These are phyloP conservation scores for Listronotus bonariensis DNA, from an alignment of 1,140 invertebrate species.

Conservation along the genomic window DNA sequence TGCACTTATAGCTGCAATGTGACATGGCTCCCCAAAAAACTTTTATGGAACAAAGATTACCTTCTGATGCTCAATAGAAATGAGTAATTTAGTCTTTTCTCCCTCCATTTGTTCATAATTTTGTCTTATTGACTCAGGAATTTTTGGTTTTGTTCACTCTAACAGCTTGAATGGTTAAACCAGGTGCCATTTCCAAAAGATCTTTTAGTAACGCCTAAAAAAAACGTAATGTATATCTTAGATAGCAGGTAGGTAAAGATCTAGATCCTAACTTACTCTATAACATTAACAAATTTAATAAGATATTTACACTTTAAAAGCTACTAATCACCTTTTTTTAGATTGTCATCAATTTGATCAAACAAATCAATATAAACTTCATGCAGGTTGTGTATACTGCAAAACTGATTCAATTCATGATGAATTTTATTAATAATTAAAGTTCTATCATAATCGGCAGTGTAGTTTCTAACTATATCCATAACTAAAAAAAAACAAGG, in stretches of 20 bases:
- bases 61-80: slow-evolving; percentile 89
- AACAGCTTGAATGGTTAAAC: slow-evolving; percentile 82
- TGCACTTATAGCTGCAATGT: no score
- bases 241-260: neutral
- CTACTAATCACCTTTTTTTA: slow-evolving; percentile 64
- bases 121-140: slow-evolving; percentile 86
- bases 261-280: neutral
- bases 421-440: no score
- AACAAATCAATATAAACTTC: slow-evolving; percentile 94
- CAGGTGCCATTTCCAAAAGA: no score
- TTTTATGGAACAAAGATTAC: no score
- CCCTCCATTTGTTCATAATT: slow-evolving; percentile 93
- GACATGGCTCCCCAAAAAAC: no score
- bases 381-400: slow-evolving; percentile 85
- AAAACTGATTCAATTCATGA: no score
- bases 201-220: slow-evolving; percentile 76
- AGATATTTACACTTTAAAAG: neutral
- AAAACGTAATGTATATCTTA: no score
- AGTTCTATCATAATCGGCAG: no score
- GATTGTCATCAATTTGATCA: slow-evolving; percentile 92
- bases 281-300: no score
- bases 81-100: slow-evolving; percentile 93
- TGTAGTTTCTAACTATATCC: no score
- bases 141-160: slow-evolving; percentile 92
- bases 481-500: slow-evolving; percentile 86